Conservation (phyloP, 1,140 invertebrate genomes). For the Dolichoris vasculosae region DNA sequence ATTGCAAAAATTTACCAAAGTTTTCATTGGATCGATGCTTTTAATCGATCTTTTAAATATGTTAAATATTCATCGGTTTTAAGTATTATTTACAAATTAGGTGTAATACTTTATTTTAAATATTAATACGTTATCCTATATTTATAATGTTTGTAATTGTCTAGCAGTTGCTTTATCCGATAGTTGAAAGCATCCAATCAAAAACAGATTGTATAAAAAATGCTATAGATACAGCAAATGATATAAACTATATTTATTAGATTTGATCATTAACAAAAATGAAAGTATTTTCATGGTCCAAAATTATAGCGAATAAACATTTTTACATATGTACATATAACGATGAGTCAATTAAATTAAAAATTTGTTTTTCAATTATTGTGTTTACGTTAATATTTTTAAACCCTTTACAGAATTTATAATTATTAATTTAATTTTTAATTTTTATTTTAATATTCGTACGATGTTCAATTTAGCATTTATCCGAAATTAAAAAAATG, state of each 20-base stretch:
- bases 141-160: not conserved
- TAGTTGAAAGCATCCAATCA: not conserved
- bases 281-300: constrained; percentile 28
- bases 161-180: not conserved
- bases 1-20: constrained; percentile 3
- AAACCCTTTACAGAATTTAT: not conserved
- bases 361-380: constrained; percentile 26
- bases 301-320: not conserved
- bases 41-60: not conserved
- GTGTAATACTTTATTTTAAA: not conserved
- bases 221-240: not conserved
- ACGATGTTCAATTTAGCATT: no score
- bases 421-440: no score
- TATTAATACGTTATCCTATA: not conserved
- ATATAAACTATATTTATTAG: not conserved
- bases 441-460: no score
- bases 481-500: no score
- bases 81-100: not conserved
- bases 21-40: not conserved
- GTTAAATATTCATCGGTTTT: not conserved
- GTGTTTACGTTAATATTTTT: constrained; percentile 2
- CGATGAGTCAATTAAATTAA: constrained; percentile 40
- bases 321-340: constrained; percentile 44
- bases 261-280: not conserved
- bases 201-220: not conserved